Percentiles rank a stretch among this genome's conserved stretches.
Conservation (phyloP, 2,888 invertebrate species). For the Gastracanthus pulcherrimus region DNA sequence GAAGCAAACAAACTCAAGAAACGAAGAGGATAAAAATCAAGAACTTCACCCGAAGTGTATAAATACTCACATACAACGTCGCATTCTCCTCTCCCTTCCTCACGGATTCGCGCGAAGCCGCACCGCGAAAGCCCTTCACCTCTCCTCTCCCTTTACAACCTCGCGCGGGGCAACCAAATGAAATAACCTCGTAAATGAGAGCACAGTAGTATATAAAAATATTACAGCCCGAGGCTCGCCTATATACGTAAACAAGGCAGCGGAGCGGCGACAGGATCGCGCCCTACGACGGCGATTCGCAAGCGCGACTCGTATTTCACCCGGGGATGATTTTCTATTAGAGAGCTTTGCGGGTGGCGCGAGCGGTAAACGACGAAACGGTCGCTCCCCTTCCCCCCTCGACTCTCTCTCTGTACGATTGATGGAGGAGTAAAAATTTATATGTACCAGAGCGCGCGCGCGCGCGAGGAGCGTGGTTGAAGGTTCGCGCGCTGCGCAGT, state of each 20-base stretch:
- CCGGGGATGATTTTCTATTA: conserved; percentile 42
- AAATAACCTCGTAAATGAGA: conserved; percentile 50
- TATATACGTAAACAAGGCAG: too few relatives aligned
- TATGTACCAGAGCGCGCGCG: not conserved
- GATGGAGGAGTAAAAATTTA: conserved; percentile 47
- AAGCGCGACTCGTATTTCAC: not conserved
- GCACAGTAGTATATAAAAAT: conserved; percentile 18
- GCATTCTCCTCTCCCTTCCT: too few relatives aligned
- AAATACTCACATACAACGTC: too few relatives aligned
- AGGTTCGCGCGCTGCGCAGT: not conserved
- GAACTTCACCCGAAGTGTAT: too few relatives aligned
- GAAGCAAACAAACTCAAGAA: too few relatives aligned
- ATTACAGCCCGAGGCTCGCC: conserved; percentile 25
- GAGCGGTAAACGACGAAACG: not conserved
- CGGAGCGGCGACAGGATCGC: not conserved
- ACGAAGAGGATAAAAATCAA: too few relatives aligned
- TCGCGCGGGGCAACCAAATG: conserved; percentile 16
- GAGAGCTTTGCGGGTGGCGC: not conserved
- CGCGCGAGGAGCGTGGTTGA: too few relatives aligned
- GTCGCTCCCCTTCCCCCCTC: too few relatives aligned
- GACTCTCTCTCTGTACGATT: conserved; percentile 6
- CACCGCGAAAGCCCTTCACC: not conserved
- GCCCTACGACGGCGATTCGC: not conserved
- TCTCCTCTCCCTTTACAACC: not conserved
- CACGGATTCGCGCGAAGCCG: too few relatives aligned